Percentiles rank a stretch among this genome's conserved stretches.
These are phyloP conservation scores for Microdon myrmicae DNA, from an alignment of 2,888 invertebrate genomes.

Conservation along the genomic window DNA sequence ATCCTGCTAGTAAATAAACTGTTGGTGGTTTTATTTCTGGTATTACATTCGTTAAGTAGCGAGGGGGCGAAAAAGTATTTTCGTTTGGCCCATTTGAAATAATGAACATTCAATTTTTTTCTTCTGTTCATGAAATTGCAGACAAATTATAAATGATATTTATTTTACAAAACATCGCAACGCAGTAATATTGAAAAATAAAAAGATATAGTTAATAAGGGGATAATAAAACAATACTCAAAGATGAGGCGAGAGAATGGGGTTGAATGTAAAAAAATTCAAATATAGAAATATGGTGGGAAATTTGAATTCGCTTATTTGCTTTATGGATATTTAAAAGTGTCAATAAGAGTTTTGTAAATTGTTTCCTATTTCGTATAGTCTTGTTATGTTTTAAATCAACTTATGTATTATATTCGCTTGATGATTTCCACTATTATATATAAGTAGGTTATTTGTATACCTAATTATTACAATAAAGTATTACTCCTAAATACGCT, in stretches of 20 bases:
- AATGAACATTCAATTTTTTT: conserved; percentile 41
- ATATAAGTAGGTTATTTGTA: conserved; percentile 49
- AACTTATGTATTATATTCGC: conserved; percentile 38
- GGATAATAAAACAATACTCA: background rate
- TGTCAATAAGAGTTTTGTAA: background rate
- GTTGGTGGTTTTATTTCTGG: no score
- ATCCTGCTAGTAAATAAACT: no score
- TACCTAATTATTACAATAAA: conserved; percentile 47
- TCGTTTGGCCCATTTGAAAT: no score
- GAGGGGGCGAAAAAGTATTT: no score
- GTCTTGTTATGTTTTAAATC: background rate
- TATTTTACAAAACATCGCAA: conserved; percentile 36
- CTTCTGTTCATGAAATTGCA: conserved; percentile 37
- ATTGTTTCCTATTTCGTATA: conserved; percentile 3
- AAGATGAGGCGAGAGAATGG: conserved; percentile 14
- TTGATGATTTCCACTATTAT: conserved; percentile 40
- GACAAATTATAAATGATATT: conserved; percentile 45
- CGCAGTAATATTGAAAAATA: conserved; percentile 26
- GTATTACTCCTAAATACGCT: conserved; percentile 51
- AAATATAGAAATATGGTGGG: background rate
- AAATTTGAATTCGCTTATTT: background rate
- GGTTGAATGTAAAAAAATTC: conserved; percentile 3
- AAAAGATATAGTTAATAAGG: conserved; percentile 10
- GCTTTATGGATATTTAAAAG: background rate
- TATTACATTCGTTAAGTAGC: no score